Percentiles rank a stretch among this genome's conserved stretches.
phyloP scores from a whole-genome alignment of 2,797 vertebrate genomes.

The Setipinna tenuifilis region DNA sequence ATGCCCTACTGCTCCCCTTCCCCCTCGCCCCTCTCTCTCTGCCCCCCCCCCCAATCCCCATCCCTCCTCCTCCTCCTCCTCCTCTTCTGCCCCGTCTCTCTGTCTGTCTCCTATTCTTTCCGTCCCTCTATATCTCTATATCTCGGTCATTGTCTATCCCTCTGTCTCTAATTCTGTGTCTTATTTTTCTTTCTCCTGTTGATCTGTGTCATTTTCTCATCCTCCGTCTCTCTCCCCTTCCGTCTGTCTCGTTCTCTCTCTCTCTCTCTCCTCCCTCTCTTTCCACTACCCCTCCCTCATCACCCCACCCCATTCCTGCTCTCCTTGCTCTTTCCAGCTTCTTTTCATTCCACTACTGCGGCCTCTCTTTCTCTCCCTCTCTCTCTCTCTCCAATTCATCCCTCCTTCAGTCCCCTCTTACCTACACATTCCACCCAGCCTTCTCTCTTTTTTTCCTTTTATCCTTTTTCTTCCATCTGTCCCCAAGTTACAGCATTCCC shows the following conservation, averaged over 20 bases:
- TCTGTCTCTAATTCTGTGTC: no score
- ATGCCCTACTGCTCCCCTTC: conserved; percentile 59
- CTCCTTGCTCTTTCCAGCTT: conserved; percentile 16
- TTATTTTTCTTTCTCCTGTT: no score
- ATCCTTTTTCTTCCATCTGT: no score
- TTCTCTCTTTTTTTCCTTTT: no score
- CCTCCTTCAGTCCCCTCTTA: no score
- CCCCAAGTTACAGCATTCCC: no score
- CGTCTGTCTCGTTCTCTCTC: not conserved
- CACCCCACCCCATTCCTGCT: conserved; percentile 41
- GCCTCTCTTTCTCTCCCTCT: not conserved
- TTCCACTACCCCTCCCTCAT: conserved; percentile 42
- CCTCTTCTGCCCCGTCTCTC: no score
- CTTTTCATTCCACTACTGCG: not conserved
- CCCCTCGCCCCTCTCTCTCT: conserved; percentile 16
- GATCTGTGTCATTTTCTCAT: not conserved
- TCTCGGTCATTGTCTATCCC: no score
- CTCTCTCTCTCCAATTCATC: not conserved
- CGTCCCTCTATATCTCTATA: no score
- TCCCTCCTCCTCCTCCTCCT: not conserved
- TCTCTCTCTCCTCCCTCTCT: not conserved
- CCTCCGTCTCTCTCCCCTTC: not conserved
- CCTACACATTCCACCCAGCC: no score
- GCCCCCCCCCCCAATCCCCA: not conserved
- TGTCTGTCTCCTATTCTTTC: no score